These are phyloP conservation scores for Idaea straminata DNA, from an alignment of 2,888 invertebrate genomes.

Conservation along the genomic window DNA sequence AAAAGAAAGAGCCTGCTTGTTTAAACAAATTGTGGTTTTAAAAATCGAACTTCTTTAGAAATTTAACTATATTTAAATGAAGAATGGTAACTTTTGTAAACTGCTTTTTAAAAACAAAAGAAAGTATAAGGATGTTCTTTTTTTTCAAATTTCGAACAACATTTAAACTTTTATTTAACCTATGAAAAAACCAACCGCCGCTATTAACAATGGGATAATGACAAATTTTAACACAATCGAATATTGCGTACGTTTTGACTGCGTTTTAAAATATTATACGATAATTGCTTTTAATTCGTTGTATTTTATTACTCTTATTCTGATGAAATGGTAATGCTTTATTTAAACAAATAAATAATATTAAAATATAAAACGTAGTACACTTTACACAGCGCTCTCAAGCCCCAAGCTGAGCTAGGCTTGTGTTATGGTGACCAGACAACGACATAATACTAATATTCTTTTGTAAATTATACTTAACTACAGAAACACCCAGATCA, in stretches of 20 bases:
- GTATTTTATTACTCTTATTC: neutral
- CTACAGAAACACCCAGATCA: no score
- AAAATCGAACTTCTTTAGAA: neutral
- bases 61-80: neutral
- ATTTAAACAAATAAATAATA: neutral
- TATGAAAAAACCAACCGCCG: neutral
- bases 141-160: neutral
- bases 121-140: neutral
- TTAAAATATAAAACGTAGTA: no score
- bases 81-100: neutral
- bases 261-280: neutral
- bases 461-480: no score
- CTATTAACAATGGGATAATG: neutral
- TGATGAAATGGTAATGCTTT: neutral
- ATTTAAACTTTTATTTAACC: neutral
- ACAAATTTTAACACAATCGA: slow-evolving; percentile 1
- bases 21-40: neutral
- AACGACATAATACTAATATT: no score
- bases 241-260: neutral
- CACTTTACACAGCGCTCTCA: no score
- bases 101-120: neutral
- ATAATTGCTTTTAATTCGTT: neutral
- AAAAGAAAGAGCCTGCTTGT: neutral
- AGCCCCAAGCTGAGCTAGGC: no score
- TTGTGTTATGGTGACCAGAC: no score